These are phyloP conservation scores for Takifugu bimaculatus DNA, from an alignment of 2,113 vertebrate species.

Conservation along the genomic window DNA sequence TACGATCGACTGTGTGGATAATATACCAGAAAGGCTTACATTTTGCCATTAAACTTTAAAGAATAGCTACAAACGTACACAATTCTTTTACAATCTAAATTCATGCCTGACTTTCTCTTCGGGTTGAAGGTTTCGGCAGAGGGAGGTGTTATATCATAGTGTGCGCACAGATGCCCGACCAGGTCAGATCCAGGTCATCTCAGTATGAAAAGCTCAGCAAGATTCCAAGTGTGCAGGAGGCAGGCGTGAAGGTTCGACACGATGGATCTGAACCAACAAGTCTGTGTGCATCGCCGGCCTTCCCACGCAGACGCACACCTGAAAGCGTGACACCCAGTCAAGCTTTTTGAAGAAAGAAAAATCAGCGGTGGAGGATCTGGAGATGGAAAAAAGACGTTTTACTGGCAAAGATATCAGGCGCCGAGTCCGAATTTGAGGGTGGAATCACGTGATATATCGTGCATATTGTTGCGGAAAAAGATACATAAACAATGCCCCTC, in stretches of 20 bases:
- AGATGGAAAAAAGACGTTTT: constrained; percentile 40
- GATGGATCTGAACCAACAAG: constrained; percentile 37
- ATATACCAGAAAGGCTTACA: too few species aligned
- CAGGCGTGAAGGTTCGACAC: constrained; percentile 18
- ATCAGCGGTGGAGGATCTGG: constrained; percentile 28
- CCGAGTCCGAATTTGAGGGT: constrained; percentile 22
- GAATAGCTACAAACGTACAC: too few species aligned
- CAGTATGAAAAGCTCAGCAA: constrained; percentile 28
- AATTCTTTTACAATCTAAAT: too few species aligned
- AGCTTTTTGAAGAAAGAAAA: constrained; percentile 49
- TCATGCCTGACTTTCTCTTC: too few species aligned
- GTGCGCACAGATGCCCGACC: constrained; percentile 32
- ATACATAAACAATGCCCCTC: constrained; percentile 21
- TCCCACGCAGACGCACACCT: neutral
- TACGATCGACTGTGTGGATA: too few species aligned
- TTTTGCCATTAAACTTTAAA: too few species aligned
- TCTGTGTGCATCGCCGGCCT: constrained; percentile 13
- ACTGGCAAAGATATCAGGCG: constrained; percentile 16
- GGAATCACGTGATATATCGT: constrained; percentile 11
- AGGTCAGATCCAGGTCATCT: constrained; percentile 38
- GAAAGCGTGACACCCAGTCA: constrained; percentile 40
- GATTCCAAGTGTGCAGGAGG: constrained; percentile 25
- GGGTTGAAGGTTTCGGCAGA: too few species aligned
- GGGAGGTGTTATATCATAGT: neutral
- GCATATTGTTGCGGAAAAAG: constrained; percentile 27